Evolutionary conservation across 1,140 invertebrate species (phyloP).

Genomic region (Drosophila miranda): DNA sequence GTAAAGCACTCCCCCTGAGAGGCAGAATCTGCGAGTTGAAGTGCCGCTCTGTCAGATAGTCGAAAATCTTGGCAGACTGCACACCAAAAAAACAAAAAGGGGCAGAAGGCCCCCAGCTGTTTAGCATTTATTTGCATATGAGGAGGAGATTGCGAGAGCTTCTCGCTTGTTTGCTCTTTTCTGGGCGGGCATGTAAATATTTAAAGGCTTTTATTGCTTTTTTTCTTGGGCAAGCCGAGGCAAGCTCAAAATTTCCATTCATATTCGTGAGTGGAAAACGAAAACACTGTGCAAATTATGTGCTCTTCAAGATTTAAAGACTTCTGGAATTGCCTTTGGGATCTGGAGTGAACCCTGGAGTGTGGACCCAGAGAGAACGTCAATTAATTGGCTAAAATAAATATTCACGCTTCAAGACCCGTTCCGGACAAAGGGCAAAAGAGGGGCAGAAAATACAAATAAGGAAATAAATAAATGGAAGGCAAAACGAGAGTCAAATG

Average conservation of each 20-base stretch:
- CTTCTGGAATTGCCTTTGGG: neutral
- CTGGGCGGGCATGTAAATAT: constrained; percentile 66
- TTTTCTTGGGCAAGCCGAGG: constrained; percentile 5
- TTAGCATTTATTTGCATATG: constrained; percentile 75
- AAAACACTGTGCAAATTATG: constrained; percentile 41
- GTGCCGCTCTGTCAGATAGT: constrained; percentile 4
- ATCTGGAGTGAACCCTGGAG: neutral
- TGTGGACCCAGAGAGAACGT: constrained; percentile 8
- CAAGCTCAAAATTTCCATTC: constrained; percentile 33
- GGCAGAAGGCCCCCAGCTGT: constrained; percentile 48
- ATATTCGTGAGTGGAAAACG: constrained; percentile 30
- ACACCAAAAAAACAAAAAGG: constrained; percentile 25
- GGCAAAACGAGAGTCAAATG: constrained; percentile 38
- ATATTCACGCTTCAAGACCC: constrained; percentile 17
- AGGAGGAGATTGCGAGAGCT: constrained; percentile 39
- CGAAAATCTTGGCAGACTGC: constrained; percentile 47
- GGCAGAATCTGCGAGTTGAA: constrained; percentile 17
- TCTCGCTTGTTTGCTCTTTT: constrained; percentile 65
- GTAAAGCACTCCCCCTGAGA: no score
- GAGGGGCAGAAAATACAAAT: constrained; percentile 22
- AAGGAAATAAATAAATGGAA: constrained; percentile 40
- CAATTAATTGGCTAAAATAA: constrained; percentile 46
- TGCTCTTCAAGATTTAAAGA: constrained; percentile 18
- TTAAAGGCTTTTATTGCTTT: constrained; percentile 73
- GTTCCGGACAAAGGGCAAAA: constrained; percentile 14